Conservation (phyloP, 2,888 invertebrate species). For the Meliscaeva auricollis region DNA sequence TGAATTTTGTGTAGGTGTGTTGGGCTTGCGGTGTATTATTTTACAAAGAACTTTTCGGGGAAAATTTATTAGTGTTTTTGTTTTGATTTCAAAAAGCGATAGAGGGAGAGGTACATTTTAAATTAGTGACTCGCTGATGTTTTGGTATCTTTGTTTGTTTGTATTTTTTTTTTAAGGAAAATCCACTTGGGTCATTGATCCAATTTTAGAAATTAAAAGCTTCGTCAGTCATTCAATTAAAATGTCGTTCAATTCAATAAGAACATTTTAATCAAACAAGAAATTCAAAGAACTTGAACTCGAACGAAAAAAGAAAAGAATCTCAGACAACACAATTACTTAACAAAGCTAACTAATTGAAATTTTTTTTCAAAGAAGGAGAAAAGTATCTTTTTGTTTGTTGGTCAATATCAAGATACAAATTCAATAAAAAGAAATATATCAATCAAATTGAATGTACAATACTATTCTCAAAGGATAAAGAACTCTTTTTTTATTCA, state of each 20-base stretch:
- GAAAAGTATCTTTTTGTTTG: background rate
- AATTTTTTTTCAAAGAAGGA: slow-evolving; percentile 20
- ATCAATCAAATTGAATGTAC: slow-evolving; percentile 15
- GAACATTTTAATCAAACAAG: slow-evolving; percentile 2
- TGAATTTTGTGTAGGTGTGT: background rate
- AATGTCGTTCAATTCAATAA: slow-evolving; percentile 54
- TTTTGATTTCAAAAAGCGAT: slow-evolving; percentile 17
- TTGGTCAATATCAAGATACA: background rate
- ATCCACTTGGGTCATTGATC: slow-evolving; percentile 33
- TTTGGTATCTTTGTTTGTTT: too few species aligned
- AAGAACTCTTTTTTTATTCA: too few species aligned
- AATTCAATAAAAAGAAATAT: background rate
- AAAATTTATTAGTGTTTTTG: slow-evolving; percentile 16
- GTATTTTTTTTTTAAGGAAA: slow-evolving; percentile 8
- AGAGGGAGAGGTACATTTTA: background rate
- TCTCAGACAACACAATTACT: slow-evolving; percentile 22
- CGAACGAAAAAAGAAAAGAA: background rate
- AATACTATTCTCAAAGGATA: too few species aligned
- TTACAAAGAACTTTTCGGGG: slow-evolving; percentile 20
- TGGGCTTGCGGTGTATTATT: background rate
- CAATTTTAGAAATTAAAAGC: slow-evolving; percentile 33
- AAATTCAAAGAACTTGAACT: slow-evolving; percentile 38
- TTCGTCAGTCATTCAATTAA: slow-evolving; percentile 55
- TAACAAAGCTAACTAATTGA: background rate
- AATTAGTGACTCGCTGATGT: slow-evolving; percentile 1